Conservation (phyloP, 1,140 invertebrate genomes). For the Tigriopus japonicus region DNA sequence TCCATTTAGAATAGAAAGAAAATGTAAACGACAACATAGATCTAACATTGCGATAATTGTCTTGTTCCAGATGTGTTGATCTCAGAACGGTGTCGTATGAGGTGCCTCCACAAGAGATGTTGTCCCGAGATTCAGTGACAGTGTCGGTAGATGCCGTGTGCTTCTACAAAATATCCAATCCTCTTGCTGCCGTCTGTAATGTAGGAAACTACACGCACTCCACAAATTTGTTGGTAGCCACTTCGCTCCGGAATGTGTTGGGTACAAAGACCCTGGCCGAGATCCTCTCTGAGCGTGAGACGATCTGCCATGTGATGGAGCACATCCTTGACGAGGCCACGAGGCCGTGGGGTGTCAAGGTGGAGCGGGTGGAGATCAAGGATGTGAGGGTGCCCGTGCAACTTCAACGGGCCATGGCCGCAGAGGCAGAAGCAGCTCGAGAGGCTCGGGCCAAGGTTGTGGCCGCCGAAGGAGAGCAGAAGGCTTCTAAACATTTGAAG, state of each 20-base stretch:
- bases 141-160: constrained; percentile 40
- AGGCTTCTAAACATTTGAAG: constrained; percentile 12
- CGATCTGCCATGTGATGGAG: constrained; percentile 72
- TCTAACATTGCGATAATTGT: too few relatives aligned
- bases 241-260: constrained; percentile 66
- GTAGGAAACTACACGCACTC: constrained; percentile 45
- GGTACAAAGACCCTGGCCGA: constrained; percentile 70
- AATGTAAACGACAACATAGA: too few relatives aligned
- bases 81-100: constrained; percentile 15
- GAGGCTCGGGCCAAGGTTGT: constrained; percentile 32
- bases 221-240: constrained; percentile 60
- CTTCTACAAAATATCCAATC: constrained; percentile 27
- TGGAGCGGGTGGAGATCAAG: constrained; percentile 85
- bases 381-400: constrained; percentile 37
- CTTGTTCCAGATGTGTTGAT: constrained; percentile 13
- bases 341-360: constrained; percentile 85
- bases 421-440: constrained; percentile 31
- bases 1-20: too few relatives aligned
- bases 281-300: constrained; percentile 69
- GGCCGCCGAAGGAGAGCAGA: constrained; percentile 14
- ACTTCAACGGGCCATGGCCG: constrained; percentile 36
- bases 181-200: constrained; percentile 32
- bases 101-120: constrained; percentile 27
- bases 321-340: constrained; percentile 60
- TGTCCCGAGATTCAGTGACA: constrained; percentile 41